A percentile compares a stretch with the other conserved stretches of the same genome.
Conservation (phyloP, 2,797 vertebrate genomes). For the Tokudaia tokunoshimensis region DNA sequence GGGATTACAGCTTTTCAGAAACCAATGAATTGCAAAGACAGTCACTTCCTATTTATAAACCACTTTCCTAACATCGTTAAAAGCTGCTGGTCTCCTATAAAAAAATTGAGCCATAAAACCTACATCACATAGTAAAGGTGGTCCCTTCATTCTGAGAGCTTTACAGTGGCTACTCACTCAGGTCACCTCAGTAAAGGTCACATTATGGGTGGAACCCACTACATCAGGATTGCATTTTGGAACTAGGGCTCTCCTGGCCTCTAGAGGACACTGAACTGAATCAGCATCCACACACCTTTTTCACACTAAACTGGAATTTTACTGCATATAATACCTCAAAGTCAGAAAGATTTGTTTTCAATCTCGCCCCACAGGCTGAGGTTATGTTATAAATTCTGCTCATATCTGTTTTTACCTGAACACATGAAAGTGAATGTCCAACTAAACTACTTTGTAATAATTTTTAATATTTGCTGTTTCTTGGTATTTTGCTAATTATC, state of each 20-base stretch:
- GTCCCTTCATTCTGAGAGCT: slow-evolving; percentile 59
- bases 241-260: neutral
- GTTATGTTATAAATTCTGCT: neutral
- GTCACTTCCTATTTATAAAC: slow-evolving; percentile 78
- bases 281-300: slow-evolving; percentile 49
- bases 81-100: slow-evolving; percentile 74
- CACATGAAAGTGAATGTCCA: no score
- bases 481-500: neutral
- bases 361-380: slow-evolving; percentile 6
- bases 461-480: slow-evolving; percentile 44
- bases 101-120: slow-evolving; percentile 82
- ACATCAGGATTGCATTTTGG: slow-evolving; percentile 55
- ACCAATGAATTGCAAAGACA: slow-evolving; percentile 82
- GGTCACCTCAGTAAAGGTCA: slow-evolving; percentile 64
- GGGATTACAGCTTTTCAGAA: slow-evolving; percentile 79
- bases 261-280: neutral
- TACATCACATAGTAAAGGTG: slow-evolving; percentile 62
- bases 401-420: neutral
- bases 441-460: neutral
- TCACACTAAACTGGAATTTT: slow-evolving; percentile 52
- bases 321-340: neutral
- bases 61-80: slow-evolving; percentile 69
- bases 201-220: neutral
- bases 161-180: slow-evolving; percentile 58
- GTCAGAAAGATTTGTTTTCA: slow-evolving; percentile 30